Percentiles rank a stretch among this genome's conserved stretches.
Conservation (phyloP, 2,113 vertebrate species). For the Dromaius novaehollandiae region DNA sequence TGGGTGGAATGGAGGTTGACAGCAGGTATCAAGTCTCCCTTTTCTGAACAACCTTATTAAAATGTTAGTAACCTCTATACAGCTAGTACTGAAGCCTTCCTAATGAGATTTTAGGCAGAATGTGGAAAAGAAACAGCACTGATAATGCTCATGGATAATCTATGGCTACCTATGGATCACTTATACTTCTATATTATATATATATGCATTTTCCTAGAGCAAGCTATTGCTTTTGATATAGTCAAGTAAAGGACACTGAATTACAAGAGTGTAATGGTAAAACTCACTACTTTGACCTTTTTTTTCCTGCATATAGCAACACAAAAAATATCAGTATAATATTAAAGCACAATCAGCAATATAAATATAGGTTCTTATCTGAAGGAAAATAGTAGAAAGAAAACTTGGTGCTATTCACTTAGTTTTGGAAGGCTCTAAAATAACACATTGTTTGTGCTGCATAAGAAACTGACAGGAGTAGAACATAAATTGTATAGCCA, state of each 20-base stretch:
- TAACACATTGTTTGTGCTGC: not conserved
- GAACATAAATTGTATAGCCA: not conserved
- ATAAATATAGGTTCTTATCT: not conserved
- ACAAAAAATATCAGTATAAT: not conserved
- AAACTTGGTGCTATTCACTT: not conserved
- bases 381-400: not conserved
- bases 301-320: not conserved
- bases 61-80: not conserved
- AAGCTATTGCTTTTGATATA: conserved; percentile 19
- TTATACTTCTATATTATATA: not conserved
- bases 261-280: not conserved
- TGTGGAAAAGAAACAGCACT: not conserved
- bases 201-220: not conserved
- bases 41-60: not conserved
- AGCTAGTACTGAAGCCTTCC: not conserved
- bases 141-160: not conserved
- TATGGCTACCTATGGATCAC: not conserved
- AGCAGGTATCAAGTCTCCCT: not conserved
- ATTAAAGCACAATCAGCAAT: not conserved
- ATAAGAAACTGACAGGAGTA: not conserved
- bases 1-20: not conserved
- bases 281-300: not conserved
- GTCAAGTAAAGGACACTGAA: not conserved
- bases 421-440: conserved; percentile 2
- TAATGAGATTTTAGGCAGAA: not conserved